These are phyloP conservation scores for Macrophya annulata DNA, from an alignment of 2,888 invertebrate genomes.

Conservation along the genomic window DNA sequence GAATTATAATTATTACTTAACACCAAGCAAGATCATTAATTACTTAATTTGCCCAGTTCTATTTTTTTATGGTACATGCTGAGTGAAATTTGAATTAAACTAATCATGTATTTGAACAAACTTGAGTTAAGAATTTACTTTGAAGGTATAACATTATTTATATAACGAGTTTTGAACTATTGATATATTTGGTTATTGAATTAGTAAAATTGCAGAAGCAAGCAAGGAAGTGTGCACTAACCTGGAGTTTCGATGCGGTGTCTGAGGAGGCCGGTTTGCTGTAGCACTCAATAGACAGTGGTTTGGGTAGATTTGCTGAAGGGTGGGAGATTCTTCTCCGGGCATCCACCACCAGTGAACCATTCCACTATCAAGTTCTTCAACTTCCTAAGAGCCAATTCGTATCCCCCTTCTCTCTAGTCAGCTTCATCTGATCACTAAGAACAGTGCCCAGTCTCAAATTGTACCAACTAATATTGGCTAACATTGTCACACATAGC, in stretches of 20 bases:
- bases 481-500: conserved; percentile 37
- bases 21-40: not conserved
- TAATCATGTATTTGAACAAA: conserved; percentile 12
- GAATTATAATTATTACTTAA: not conserved
- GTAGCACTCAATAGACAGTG: conserved; percentile 49
- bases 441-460: conserved; percentile 30
- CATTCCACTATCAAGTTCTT: conserved; percentile 52
- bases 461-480: conserved; percentile 19
- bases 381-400: conserved; percentile 10
- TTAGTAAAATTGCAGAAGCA: not conserved
- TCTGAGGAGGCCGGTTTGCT: conserved; percentile 34
- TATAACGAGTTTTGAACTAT: not conserved
- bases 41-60: not conserved
- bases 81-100: not conserved
- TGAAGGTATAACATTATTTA: not conserved
- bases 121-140: not conserved
- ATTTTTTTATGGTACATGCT: not conserved
- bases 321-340: conserved; percentile 68
- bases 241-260: conserved; percentile 46
- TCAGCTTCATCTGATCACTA: not conserved
- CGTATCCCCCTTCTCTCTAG: conserved; percentile 34
- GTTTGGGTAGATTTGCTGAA: conserved; percentile 56
- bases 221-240: conserved; percentile 49
- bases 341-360: conserved; percentile 67
- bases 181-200: conserved; percentile 21